Evolutionary conservation across 2,113 vertebrate species (phyloP).

Genomic region (Melanostigma gelatinosum): DNA sequence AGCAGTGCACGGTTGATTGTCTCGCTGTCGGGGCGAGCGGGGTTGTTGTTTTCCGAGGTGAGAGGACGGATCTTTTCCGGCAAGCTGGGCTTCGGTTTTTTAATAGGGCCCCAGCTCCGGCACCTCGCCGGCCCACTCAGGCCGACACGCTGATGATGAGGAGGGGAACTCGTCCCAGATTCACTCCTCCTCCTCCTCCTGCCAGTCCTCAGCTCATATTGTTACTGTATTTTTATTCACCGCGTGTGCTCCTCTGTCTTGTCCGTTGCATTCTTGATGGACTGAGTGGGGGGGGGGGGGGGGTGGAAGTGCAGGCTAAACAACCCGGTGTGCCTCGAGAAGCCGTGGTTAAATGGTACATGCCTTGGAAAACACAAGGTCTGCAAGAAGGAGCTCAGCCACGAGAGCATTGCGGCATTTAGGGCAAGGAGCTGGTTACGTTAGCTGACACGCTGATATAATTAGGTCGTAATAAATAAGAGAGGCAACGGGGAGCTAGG

Average conservation of each 20-base stretch:
- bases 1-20: slow-evolving; percentile 77
- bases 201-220: slow-evolving; percentile 60
- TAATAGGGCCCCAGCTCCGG: slow-evolving; percentile 73
- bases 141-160: slow-evolving; percentile 65
- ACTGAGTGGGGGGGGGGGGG: background rate
- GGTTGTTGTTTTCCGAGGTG: slow-evolving; percentile 73
- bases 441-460: slow-evolving; percentile 73
- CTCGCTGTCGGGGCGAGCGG: slow-evolving; percentile 71
- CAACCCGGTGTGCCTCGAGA: slow-evolving; percentile 49
- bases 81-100: slow-evolving; percentile 69
- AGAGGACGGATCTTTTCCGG: slow-evolving; percentile 63
- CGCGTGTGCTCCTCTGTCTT: slow-evolving; percentile 39
- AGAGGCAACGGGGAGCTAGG: slow-evolving; percentile 58
- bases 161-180: slow-evolving; percentile 55
- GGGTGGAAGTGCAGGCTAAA: slow-evolving; percentile 25
- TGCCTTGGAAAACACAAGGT: slow-evolving; percentile 59
- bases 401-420: slow-evolving; percentile 68
- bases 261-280: slow-evolving; percentile 58
- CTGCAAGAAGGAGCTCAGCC: slow-evolving; percentile 51
- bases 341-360: slow-evolving; percentile 71
- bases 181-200: slow-evolving; percentile 52
- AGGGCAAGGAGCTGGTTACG: slow-evolving; percentile 63
- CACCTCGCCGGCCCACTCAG: slow-evolving; percentile 63
- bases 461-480: slow-evolving; percentile 80
- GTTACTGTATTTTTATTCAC: slow-evolving; percentile 66